Evolutionary conservation across 2,888 invertebrate species (phyloP).

Genomic region (Rhorus exstirpatorius): DNA sequence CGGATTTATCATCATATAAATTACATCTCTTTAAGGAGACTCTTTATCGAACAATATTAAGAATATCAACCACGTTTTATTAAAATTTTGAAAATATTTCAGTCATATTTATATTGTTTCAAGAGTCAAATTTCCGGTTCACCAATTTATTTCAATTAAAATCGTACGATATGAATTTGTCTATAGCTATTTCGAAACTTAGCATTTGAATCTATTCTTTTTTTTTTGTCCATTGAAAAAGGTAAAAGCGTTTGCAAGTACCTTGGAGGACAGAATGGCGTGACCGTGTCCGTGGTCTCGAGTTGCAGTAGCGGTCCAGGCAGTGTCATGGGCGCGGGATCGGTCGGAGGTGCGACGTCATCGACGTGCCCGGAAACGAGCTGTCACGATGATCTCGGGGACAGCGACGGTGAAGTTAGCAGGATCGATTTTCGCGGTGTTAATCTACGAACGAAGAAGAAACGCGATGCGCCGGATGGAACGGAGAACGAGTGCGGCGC

Average conservation of each 20-base stretch:
- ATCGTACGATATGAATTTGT: no score
- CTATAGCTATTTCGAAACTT: background rate
- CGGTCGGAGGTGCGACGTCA: conserved; percentile 71
- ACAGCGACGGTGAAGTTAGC: conserved; percentile 93
- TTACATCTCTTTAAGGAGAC: no score
- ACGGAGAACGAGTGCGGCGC: conserved; percentile 79
- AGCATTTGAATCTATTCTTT: conserved; percentile 4
- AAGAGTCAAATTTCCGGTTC: no score
- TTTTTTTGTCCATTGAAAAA: conserved; percentile 56
- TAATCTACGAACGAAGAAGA: conserved; percentile 90
- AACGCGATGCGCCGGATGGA: conserved; percentile 87
- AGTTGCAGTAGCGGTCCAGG: conserved; percentile 82
- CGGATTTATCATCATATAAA: no score
- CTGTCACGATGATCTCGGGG: conserved; percentile 86
- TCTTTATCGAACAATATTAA: no score
- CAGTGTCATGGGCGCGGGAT: conserved; percentile 73
- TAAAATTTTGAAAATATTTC: no score
- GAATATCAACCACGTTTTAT: no score
- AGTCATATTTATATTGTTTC: no score
- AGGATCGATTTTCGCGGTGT: conserved; percentile 92
- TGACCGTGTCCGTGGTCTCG: conserved; percentile 88
- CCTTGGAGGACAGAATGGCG: conserved; percentile 85
- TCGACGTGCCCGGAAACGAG: conserved; percentile 70
- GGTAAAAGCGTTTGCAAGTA: conserved; percentile 85
- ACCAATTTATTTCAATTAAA: no score